Conservation (phyloP, 2,797 vertebrate species). For the Poecile montanus region DNA sequence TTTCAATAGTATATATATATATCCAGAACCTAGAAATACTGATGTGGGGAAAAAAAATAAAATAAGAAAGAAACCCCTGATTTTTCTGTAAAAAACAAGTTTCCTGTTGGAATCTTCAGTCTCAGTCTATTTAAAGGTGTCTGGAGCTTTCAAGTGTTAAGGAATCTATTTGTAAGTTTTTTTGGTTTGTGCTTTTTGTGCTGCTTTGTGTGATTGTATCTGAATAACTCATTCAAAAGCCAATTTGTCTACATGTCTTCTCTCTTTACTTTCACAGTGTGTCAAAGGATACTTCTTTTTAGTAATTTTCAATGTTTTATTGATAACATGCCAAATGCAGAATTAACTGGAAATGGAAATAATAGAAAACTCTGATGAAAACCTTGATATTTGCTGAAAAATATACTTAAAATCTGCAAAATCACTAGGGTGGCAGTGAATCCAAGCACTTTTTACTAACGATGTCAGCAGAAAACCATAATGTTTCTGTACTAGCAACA, state of each 20-base stretch:
- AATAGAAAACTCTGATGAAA: not conserved
- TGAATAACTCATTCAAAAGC: not conserved
- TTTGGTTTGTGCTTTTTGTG: not conserved
- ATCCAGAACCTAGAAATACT: not conserved
- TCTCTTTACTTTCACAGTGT: not conserved
- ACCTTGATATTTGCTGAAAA: not conserved
- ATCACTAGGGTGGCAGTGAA: not conserved
- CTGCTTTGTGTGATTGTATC: not conserved
- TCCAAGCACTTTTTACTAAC: not conserved
- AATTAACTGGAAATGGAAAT: not conserved
- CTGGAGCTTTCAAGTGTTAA: not conserved
- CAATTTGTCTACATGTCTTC: not conserved
- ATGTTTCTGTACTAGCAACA: not conserved
- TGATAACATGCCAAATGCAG: not conserved
- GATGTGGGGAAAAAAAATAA: accelerated
- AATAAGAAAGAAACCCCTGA: accelerated
- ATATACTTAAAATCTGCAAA: not conserved
- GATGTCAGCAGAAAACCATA: not conserved
- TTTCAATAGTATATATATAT: not conserved
- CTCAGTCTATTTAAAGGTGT: not conserved
- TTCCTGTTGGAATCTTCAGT: not conserved
- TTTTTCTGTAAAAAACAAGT: not conserved
- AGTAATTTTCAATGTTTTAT: not conserved
- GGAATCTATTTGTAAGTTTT: accelerated
- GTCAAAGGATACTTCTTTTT: not conserved